Conservation (phyloP, 2,797 vertebrate species). For the Odontamblyopus rebecca region DNA sequence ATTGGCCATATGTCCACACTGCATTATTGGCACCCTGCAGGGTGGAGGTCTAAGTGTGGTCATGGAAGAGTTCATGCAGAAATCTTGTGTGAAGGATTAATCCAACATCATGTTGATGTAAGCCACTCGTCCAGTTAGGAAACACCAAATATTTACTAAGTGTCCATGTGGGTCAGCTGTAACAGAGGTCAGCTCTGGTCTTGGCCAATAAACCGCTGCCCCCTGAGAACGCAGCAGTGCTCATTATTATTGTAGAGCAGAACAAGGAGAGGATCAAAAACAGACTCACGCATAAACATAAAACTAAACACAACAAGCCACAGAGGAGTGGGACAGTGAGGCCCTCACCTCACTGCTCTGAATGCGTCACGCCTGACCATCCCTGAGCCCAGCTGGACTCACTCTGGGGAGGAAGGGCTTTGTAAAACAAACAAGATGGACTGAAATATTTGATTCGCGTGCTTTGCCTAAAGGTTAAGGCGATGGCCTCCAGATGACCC, state of each 20-base stretch:
- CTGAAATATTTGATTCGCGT: conserved; percentile 71
- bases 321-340: conserved; percentile 58
- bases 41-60: conserved; percentile 16
- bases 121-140: conserved; percentile 58
- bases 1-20: conserved; percentile 1
- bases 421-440: conserved; percentile 71
- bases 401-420: conserved; percentile 71
- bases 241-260: conserved; percentile 67
- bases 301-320: conserved; percentile 74
- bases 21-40: not conserved
- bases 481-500: conserved; percentile 72
- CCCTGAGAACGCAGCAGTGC: conserved; percentile 68
- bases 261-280: conserved; percentile 70
- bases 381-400: conserved; percentile 75
- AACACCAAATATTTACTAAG: conserved; percentile 71
- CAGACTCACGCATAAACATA: conserved; percentile 67
- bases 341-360: conserved; percentile 65
- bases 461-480: conserved; percentile 72
- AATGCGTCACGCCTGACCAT: conserved; percentile 69
- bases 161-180: conserved; percentile 65
- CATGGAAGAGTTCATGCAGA: conserved; percentile 41
- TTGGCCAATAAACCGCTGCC: conserved; percentile 63
- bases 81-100: conserved; percentile 47
- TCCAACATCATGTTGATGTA: conserved; percentile 54
- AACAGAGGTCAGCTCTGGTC: conserved; percentile 69